phyloP scores from a whole-genome alignment of 92 coral and sea anemone species.

The Blastomussa wellsi region DNA sequence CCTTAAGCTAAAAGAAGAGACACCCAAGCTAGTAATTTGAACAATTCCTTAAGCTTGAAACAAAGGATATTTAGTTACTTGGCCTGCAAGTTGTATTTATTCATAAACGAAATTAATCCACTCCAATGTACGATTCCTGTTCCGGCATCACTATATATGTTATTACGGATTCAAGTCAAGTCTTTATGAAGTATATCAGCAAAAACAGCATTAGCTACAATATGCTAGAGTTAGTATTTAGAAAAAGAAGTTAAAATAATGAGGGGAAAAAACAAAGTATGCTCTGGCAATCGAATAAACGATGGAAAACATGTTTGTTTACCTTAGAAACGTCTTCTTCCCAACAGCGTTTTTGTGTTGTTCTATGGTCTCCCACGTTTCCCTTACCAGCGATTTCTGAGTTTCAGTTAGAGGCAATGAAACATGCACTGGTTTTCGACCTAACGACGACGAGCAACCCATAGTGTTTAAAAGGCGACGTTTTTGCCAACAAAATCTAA shows the following conservation, averaged over 20 bases:
- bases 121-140: neutral
- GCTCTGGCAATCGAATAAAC: neutral
- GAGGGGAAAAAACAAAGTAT: neutral
- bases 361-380: constrained; percentile 87
- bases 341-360: constrained; percentile 68
- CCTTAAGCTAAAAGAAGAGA: neutral
- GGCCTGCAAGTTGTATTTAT: neutral
- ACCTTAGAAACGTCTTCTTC: constrained; percentile 80
- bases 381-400: constrained; percentile 79
- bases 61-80: neutral
- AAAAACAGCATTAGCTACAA: neutral
- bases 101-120: neutral
- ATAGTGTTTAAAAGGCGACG: neutral
- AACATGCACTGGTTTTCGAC: neutral
- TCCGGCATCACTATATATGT: neutral
- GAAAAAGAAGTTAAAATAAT: neutral
- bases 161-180: neutral
- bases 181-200: neutral
- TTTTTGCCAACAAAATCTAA: neutral
- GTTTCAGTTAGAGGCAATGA: constrained; percentile 67
- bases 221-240: neutral
- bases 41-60: neutral
- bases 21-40: neutral
- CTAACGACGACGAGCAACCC: constrained; percentile 38
- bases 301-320: constrained; percentile 22